Evolutionary conservation across 64 coral and sea anemone genomes (phyloP).

Genomic region (Stichodactyla helianthus): DNA sequence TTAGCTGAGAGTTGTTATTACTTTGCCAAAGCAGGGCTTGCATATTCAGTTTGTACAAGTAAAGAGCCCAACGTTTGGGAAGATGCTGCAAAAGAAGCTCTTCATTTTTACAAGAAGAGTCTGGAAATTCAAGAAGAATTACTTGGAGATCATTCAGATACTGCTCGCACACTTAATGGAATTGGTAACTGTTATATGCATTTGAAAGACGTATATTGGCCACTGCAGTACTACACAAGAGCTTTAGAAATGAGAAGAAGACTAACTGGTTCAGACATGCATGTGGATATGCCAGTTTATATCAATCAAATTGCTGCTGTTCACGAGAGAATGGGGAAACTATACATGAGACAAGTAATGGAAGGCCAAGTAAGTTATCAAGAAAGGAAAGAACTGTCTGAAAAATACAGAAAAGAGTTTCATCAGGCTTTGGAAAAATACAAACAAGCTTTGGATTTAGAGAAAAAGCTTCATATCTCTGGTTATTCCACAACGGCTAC

Average conservation of each 20-base stretch:
- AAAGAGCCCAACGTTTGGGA: neutral
- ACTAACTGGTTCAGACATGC: slow-evolving; percentile 21
- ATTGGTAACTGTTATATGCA: slow-evolving; percentile 42
- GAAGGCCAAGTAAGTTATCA: too few relatives aligned
- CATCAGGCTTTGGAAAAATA: slow-evolving; percentile 17
- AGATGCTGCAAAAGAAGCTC: neutral
- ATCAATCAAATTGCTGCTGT: slow-evolving; percentile 36
- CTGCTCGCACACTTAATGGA: slow-evolving; percentile 30
- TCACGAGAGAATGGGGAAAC: slow-evolving; percentile 21
- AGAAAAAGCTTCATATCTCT: slow-evolving; percentile 35
- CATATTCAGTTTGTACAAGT: neutral
- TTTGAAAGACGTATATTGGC: neutral
- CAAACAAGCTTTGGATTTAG: slow-evolving; percentile 36
- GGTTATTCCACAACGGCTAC: slow-evolving; percentile 13
- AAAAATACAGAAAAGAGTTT: neutral
- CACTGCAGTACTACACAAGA: slow-evolving; percentile 22
- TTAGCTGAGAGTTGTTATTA: slow-evolving; percentile 13
- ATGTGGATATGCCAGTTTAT: slow-evolving; percentile 39
- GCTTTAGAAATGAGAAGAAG: slow-evolving; percentile 34
- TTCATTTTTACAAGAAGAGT: neutral
- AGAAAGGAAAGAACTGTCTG: neutral
- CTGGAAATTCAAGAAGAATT: slow-evolving; percentile 23
- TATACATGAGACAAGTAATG: neutral
- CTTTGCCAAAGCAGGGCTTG: slow-evolving; percentile 27
- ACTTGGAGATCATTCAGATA: slow-evolving; percentile 29